phyloP scores from a whole-genome alignment of 2,797 vertebrate genomes.

The Gallinago nigripennis region DNA sequence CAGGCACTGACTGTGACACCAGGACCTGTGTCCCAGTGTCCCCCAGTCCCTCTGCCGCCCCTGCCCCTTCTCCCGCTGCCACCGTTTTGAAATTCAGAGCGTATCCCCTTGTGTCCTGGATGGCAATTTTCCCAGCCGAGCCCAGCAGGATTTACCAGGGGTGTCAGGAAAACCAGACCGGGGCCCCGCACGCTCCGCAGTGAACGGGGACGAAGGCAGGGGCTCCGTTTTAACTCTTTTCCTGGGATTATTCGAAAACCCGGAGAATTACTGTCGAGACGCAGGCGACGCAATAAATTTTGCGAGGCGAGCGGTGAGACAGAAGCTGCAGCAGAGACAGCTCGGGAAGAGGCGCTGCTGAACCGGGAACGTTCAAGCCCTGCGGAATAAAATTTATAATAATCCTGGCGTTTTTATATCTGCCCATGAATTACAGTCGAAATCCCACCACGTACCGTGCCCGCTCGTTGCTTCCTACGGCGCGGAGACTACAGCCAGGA shows the following conservation, averaged over 20 bases:
- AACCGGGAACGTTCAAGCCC: background rate
- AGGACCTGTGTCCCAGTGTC: background rate
- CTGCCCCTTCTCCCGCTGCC: background rate
- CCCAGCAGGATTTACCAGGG: background rate
- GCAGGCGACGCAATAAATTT: background rate
- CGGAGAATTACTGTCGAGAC: background rate
- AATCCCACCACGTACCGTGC: background rate
- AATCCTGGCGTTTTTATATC: background rate
- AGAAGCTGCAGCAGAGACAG: background rate
- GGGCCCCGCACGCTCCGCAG: background rate
- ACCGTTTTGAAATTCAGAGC: background rate
- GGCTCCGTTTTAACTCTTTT: background rate
- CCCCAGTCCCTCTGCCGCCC: fast-evolving
- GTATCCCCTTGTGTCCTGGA: background rate
- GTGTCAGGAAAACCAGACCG: background rate
- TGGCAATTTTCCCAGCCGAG: background rate
- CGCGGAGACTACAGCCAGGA: background rate
- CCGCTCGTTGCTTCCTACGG: fast-evolving
- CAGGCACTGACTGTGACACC: fast-evolving
- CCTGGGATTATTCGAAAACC: slow-evolving; percentile 2
- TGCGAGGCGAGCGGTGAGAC: background rate
- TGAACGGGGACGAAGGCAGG: background rate
- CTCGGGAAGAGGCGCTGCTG: background rate
- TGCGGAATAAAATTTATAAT: background rate
- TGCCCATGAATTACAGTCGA: slow-evolving; percentile 17